Percentiles rank a stretch among this genome's conserved stretches.
phyloP scores from a whole-genome alignment of 2,888 invertebrate genomes.

The Prosopocoilus inquinatus region DNA sequence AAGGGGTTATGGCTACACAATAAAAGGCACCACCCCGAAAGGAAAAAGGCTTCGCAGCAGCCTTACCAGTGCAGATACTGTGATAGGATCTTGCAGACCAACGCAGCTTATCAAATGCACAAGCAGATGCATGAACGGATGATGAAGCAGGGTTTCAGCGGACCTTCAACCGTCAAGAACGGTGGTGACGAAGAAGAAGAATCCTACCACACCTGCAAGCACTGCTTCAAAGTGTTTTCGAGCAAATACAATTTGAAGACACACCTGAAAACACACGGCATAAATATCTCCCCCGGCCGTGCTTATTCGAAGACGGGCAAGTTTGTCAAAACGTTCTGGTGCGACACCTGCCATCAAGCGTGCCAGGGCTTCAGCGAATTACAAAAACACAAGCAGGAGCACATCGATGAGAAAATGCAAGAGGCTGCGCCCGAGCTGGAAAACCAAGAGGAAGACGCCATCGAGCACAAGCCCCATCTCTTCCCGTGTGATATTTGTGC shows the following conservation, averaged over 20 bases:
- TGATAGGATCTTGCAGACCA: constrained; percentile 38
- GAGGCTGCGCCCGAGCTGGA: constrained; percentile 9
- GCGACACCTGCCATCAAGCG: constrained; percentile 64
- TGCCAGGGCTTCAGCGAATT: constrained; percentile 56
- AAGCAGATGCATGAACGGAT: constrained; percentile 42
- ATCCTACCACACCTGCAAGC: constrained; percentile 49
- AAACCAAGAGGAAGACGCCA: constrained; percentile 40
- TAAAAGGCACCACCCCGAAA: constrained; percentile 38
- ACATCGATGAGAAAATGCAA: constrained; percentile 33
- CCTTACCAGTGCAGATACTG: constrained; percentile 38
- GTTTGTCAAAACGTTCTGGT: constrained; percentile 50
- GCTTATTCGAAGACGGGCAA: constrained; percentile 31
- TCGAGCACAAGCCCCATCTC: constrained; percentile 30
- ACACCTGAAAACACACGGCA: constrained; percentile 54
- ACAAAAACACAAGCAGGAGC: constrained; percentile 58
- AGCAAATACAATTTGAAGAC: constrained; percentile 48
- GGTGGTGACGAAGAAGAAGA: constrained; percentile 35
- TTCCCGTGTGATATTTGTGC: constrained; percentile 50
- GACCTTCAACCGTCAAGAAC: neutral
- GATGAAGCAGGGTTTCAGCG: neutral
- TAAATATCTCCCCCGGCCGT: constrained; percentile 41
- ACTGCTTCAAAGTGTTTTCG: constrained; percentile 53
- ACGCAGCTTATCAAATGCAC: constrained; percentile 41
- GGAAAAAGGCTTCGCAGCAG: constrained; percentile 26
- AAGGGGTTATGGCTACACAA: constrained; percentile 44